Evolutionary conservation across 30 jellyfish, hydroid and myxozoan genomes (phyloP), one percentile per base, ranked within the genome.

Genomic region (Chrysaora quinquecirrha): DNA sequence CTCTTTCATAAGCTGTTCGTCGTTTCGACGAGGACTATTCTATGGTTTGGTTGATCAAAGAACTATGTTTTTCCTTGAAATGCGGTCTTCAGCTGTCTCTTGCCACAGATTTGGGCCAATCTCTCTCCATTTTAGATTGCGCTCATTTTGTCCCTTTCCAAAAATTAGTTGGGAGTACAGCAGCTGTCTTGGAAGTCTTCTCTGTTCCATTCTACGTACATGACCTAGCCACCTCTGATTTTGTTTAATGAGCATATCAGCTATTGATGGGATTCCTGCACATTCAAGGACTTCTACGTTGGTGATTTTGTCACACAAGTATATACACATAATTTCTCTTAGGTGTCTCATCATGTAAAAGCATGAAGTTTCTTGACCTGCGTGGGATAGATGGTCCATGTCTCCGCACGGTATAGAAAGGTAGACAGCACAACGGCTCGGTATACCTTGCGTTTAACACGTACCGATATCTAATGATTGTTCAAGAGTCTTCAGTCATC

Each of bases 361-460:
- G 58, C 9, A 43, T 43, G 58, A 6, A 43, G 58, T 43, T 43
- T 43, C 58, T 16, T 43, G 16, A 63, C 75, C 27, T 63, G 58
- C 12, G 9, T 6, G 58, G 12, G 58, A 16, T 43, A 43, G 12
- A 43, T 16, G 16, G 58, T 9, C 72, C 33, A 60, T 9, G 72
- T 60, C 23, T n/a, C 58, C 9, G 58, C 16, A 6, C 72, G 12
- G 23, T 60, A 60, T 9, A 60, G 72, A 10, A 60, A 20, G 12
- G 72, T 60, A 4, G 72, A 60, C 9, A 25, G 72, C 9, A 60
- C 29, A 12, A 60, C 72, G 6, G 72, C 72, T n/a, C 32, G 10
- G 33, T n/a, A n/a, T 21, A 60, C 72, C 32, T 22, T 60, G 32
- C 72, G 23, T 60, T 60, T 21, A 6, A 21, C 72, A 4, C 23